Base-by-base conservation (phyloP, 2,888 invertebrate genomes). In the Uloborus plumipes region DNA sequence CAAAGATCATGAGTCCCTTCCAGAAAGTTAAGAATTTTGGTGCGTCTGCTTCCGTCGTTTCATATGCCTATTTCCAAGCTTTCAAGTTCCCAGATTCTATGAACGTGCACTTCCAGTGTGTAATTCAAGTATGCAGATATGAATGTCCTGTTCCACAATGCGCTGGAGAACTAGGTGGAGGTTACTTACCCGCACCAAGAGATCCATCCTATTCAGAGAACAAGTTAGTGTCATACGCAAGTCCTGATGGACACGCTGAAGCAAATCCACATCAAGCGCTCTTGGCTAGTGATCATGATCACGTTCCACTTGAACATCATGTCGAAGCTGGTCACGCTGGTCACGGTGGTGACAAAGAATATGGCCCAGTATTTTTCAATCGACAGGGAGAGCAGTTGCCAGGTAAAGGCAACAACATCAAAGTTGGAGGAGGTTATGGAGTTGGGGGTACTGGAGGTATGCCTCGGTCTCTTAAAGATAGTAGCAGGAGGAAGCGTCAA, bases 31-130 rank as follows among this genome's bases (percentile, higher is more conserved):
- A 96, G 91, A 96, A 97, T 91, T 97, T 97, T 88, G 97, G 97
- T 1, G 95, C 96, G 0, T 95, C 96, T 31, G 97, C 97, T 6
- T 96, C 96, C 0, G 97, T 97, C 4, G 96, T 97, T 18, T 96
- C 96, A 72, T 97, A 96, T 88, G 96, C 97, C 16, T 96, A 97
- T 90, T 97, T 97, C 94, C 96, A 97, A 90, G 97, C 97, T 9
- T 97, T 97, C 91, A 97, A 97, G 90, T 97, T 97, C 93, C 97
- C 97, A 1, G 97, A 97, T 89, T 96, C 96, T 15, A 97, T 97
- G 96, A 96, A 97, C 89, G 97, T 97, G 3, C 96, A 96, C 92
- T 97, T 97, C 94, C 97, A 97, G 89, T 97, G 97, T 89, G 96
- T 96, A 61, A 97, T 97, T 87, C 97, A 97, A 91, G 96, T 97